Percentiles rank a stretch among this genome's conserved stretches.
phyloP scores from a whole-genome alignment of 2,113 vertebrate genomes.

The Semnopithecus entellus region DNA sequence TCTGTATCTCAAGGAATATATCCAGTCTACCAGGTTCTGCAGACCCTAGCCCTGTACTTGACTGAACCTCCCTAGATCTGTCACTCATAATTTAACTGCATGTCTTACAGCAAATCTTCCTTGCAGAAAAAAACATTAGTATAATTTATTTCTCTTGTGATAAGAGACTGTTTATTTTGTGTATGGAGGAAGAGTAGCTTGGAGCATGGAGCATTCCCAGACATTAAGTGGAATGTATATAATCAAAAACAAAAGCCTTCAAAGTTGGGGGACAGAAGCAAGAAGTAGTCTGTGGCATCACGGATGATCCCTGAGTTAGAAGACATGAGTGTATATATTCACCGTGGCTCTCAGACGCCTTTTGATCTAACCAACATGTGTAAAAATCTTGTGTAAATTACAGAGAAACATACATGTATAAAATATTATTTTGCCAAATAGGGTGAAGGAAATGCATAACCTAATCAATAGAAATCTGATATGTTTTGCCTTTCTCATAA shows the following conservation, averaged over 20 bases:
- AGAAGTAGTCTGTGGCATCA: too few relatives aligned
- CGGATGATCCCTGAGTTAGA: too few relatives aligned
- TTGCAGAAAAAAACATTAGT: background rate
- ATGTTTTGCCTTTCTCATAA: background rate
- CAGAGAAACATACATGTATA: background rate
- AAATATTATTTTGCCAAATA: background rate
- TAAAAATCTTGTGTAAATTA: background rate
- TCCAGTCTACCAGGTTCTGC: background rate
- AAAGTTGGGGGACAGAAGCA: too few relatives aligned
- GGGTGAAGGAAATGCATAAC: background rate
- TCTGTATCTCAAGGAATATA: background rate
- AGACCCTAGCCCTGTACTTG: fast-evolving
- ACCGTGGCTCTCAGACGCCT: too few relatives aligned
- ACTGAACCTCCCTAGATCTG: background rate
- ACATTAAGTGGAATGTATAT: background rate
- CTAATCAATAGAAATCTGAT: background rate
- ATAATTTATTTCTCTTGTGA: background rate
- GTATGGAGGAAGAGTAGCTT: background rate
- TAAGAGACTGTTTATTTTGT: background rate
- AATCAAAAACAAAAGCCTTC: background rate
- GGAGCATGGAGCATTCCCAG: fast-evolving
- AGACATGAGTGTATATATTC: fast-evolving
- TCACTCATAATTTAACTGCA: background rate
- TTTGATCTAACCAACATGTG: background rate
- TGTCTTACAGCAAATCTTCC: background rate